phyloP scores from a whole-genome alignment of 2,113 vertebrate genomes.

The Dasyprocta punctata region DNA sequence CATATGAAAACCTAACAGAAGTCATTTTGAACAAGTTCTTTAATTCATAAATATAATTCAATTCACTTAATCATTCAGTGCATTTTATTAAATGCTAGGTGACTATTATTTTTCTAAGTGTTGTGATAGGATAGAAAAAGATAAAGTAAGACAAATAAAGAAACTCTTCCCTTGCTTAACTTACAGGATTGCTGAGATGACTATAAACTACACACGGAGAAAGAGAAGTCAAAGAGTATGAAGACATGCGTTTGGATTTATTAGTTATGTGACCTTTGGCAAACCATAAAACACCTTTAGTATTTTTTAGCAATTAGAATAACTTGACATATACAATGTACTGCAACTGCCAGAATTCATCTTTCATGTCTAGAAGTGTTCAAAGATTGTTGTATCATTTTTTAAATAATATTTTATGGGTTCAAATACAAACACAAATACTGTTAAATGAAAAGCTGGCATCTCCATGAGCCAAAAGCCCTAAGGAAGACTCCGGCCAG shows the following conservation, averaged over 20 bases:
- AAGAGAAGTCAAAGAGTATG: background rate
- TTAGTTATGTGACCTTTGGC: background rate
- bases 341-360: background rate
- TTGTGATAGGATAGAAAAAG: background rate
- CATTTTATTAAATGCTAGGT: background rate
- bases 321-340: background rate
- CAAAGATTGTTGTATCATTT: background rate
- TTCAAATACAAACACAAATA: slow-evolving; percentile 1
- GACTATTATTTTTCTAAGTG: background rate
- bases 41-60: slow-evolving; percentile 45
- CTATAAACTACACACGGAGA: slow-evolving; percentile 7
- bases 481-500: background rate
- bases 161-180: background rate
- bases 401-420: background rate
- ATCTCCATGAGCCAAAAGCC: background rate
- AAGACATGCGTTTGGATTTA: background rate
- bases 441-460: background rate
- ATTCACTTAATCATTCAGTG: slow-evolving; percentile 1
- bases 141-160: background rate
- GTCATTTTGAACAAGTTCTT: background rate
- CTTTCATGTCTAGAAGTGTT: background rate
- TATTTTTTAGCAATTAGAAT: slow-evolving; percentile 29
- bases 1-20: background rate
- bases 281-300: background rate
- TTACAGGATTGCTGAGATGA: background rate